Conservation (phyloP, 2,797 vertebrate species). For the Rhinogobio ventralis region DNA sequence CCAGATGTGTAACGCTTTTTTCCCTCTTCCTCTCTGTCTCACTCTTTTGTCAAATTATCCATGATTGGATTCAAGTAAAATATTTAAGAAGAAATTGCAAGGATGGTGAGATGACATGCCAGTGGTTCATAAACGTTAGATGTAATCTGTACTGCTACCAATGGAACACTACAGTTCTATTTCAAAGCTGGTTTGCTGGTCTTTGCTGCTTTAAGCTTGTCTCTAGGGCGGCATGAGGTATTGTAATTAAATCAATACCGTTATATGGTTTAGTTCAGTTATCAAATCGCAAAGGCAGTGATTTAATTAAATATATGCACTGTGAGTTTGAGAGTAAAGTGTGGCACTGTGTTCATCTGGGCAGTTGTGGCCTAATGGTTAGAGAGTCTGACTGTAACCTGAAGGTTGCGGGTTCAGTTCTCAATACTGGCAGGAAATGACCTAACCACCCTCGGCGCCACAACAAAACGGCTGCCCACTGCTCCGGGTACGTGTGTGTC, state of each 20-base stretch:
- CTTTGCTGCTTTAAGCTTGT: background rate
- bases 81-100: conserved; percentile 5
- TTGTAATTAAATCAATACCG: background rate
- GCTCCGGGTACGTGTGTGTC: too few relatives aligned
- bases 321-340: too few relatives aligned
- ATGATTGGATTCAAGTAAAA: conserved; percentile 19
- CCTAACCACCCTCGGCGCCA: too few relatives aligned
- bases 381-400: too few relatives aligned
- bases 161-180: background rate
- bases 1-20: conserved; percentile 77
- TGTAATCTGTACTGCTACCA: background rate
- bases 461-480: too few relatives aligned
- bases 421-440: too few relatives aligned
- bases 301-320: background rate
- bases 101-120: conserved; percentile 9
- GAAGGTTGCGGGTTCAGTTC: too few relatives aligned
- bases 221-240: too few relatives aligned
- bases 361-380: too few relatives aligned
- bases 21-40: conserved; percentile 33
- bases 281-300: background rate
- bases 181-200: background rate
- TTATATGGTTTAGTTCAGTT: background rate
- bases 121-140: background rate
- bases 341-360: too few relatives aligned
- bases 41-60: conserved; percentile 37